Base-by-base conservation (phyloP, 2,797 vertebrate genomes). In the Antrozous pallidus region DNA sequence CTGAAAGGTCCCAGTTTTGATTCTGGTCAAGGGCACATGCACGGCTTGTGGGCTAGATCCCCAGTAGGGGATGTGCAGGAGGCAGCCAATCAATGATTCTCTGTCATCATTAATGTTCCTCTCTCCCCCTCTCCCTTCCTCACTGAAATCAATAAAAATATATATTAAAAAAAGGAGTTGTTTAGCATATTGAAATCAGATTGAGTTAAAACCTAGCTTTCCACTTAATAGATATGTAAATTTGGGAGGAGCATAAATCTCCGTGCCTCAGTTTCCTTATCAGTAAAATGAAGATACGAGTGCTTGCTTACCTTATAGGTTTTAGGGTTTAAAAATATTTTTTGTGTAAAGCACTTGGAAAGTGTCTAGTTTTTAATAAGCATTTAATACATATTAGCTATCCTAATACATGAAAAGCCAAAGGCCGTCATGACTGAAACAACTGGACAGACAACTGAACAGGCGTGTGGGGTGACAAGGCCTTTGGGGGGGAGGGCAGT, bases 311-410 rank as follows among this genome's bases (percentile, higher is more conserved):
- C 28, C 10, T 82, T 7, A 63, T 17, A 79, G 38, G 33, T 79
- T 88, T 94, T 71, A 71, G 78, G 51, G 51, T 91, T 95, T 85
- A 51, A 88, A 86, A 49, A 45, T 51, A 5, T 40, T 49, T 49
- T 70, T 3, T 47, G 56, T 45, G 14, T 83, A 85, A 84, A 84
- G 33, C 14, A 63, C 17, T 94, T 54, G 8, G 11, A 80, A 40
- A 84, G 17, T 87, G 58, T 49, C 36, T 36, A 47, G 3, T n/a
- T 75, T 14, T 5, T 56, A 54, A 33, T 42, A 45, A 94, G 17
- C 49, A 26, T 28, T 91, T 31, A 75, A 9, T 67, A 54, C 3
- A 8, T 73, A 69, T 20, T 26, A 77, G n/a, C n/a, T 85, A 22
- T 58, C 56, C 56, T 70, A 31, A 9, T 83, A 65, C 54, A 22